Evolutionary conservation across 2,113 vertebrate species (phyloP), one percentile per base, ranked within the genome.

Genomic region (Copsychus sechellarum): DNA sequence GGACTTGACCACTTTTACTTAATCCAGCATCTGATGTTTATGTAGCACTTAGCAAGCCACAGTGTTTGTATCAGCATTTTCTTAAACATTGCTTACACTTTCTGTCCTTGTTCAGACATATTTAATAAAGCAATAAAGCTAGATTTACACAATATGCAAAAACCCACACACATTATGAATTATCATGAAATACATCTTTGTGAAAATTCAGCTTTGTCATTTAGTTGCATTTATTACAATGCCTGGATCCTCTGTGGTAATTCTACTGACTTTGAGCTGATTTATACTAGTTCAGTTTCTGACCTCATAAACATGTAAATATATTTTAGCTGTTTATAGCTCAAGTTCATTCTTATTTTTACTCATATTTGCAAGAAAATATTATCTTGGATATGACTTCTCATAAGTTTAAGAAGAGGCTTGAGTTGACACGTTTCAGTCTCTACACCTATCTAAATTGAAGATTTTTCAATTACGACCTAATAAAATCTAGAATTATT

Each of bases 1-100:
- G 69, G 60, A 86, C 64, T 87, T 81, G 71, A 81, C 81, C 88
- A 86, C 74, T 96, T 96, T 89, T 80, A 80, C 43, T 90, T 92
- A 92, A 88, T 83, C 93, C 86, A 72, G 53, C 38, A 48, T 83
- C 84, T 94, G 87, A 81, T 83, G 70, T 95, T 96, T 93, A 50
- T 90, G 73, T 76, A 94, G 88, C 86, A 79, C 91, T 97, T 96
- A 91, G 81, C 50, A 58, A 93, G 71, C 47, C 57, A 60, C 62
- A 77, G 60, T 83, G 83, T 94, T 97, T 92, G 65, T 80, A 87
- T 95, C 95, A 96, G 92, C 94, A 81, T 76, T 94, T 95, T 93
- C 71, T 85, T 79, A 72, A 45, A 56, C 4, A 0, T 56, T 66
- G 71, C 61, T 95, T 92, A 92, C 65, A 80, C 50, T 93, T 96